A percentile compares a stretch with the other conserved stretches of the same genome.
These are phyloP conservation scores for Tortricodes alternella DNA, from an alignment of 2,888 invertebrate species.

Conservation along the genomic window DNA sequence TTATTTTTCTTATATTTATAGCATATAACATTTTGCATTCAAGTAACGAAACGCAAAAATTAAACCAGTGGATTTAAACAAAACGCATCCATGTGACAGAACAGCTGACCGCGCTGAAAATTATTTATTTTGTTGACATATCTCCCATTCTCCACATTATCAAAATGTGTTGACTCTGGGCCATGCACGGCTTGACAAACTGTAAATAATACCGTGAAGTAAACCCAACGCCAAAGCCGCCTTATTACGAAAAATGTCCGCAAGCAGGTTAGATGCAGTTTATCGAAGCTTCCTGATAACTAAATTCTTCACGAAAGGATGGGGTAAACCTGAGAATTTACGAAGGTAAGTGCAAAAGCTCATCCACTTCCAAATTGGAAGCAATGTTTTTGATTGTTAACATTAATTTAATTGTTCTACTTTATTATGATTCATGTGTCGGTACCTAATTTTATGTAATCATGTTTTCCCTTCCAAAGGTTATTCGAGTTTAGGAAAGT, in stretches of 20 bases:
- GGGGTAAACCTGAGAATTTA: slow-evolving; percentile 96
- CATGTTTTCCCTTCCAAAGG: slow-evolving; percentile 68
- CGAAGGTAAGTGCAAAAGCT: slow-evolving; percentile 83
- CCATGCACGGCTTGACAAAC: slow-evolving; percentile 22
- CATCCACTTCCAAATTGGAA: background rate
- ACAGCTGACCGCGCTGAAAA: slow-evolving; percentile 30
- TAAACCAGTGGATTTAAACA: no score
- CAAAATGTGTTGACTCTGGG: slow-evolving; percentile 27
- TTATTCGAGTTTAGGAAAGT: slow-evolving; percentile 95
- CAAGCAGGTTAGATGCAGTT: slow-evolving; percentile 88
- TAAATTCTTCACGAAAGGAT: slow-evolving; percentile 97
- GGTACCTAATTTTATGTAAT: slow-evolving; percentile 33
- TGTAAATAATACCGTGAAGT: slow-evolving; percentile 14
- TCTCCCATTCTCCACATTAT: slow-evolving; percentile 13
- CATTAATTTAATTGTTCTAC: slow-evolving; percentile 2
- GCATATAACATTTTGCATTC: background rate
- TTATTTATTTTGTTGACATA: slow-evolving; percentile 29
- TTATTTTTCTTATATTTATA: background rate
- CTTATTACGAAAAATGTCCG: slow-evolving; percentile 73
- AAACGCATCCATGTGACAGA: slow-evolving; percentile 23
- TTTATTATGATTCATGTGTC: slow-evolving; percentile 19
- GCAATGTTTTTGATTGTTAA: background rate
- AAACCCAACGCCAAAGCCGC: slow-evolving; percentile 32
- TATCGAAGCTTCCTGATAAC: slow-evolving; percentile 94
- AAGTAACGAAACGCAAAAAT: slow-evolving; percentile 8